Evolutionary conservation across 2,797 vertebrate species (phyloP).

Genomic region (Hippocampus kuda): DNA sequence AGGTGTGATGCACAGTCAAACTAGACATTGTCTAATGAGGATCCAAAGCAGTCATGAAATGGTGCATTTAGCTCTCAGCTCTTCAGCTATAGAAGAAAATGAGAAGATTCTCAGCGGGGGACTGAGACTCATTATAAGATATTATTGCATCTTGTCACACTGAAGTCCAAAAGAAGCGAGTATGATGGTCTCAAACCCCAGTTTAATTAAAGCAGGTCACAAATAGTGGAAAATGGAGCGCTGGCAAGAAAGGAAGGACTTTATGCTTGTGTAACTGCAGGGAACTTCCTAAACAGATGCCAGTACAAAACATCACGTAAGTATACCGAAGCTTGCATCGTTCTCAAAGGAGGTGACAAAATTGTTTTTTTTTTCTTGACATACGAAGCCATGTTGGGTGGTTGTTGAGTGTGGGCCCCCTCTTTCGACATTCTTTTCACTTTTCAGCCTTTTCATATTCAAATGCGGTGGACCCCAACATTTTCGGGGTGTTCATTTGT

Average conservation of each 20-base stretch:
- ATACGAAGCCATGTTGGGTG: neutral
- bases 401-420: neutral
- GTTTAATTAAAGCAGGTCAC: conserved; percentile 42
- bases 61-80: conserved; percentile 41
- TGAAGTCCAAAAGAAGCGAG: conserved; percentile 35
- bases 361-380: neutral
- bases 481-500: neutral
- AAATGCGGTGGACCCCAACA: neutral
- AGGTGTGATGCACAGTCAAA: neutral
- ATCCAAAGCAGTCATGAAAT: conserved; percentile 36
- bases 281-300: neutral
- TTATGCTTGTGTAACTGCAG: neutral
- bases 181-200: conserved; percentile 33
- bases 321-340: neutral
- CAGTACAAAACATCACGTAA: neutral
- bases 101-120: conserved; percentile 39
- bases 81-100: conserved; percentile 29
- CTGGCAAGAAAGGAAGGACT: neutral
- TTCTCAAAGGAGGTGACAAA: neutral
- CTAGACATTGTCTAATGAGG: conserved; percentile 36
- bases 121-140: conserved; percentile 36
- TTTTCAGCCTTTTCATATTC: neutral
- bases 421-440: neutral
- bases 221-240: conserved; percentile 16
- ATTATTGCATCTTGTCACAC: conserved; percentile 41